Base-by-base conservation (phyloP, 1,140 invertebrate species). In the Pogonus chalceus region DNA sequence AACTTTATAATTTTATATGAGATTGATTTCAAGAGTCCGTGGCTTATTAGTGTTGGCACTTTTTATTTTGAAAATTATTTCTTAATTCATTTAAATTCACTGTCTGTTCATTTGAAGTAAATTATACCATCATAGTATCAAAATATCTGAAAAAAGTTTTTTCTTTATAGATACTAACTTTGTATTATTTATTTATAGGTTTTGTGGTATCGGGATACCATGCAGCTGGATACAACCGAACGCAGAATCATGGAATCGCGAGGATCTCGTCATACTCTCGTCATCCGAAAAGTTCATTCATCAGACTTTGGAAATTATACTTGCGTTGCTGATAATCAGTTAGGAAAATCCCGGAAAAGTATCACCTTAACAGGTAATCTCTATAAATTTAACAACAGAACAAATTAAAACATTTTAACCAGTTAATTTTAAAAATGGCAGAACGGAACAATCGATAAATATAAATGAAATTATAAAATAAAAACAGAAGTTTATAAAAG, bases 261-360 rank as follows among this genome's bases (percentile, higher is more conserved):
- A 55, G 79, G 79, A 22, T 79, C 77, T 59, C 68, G 79, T 58
- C 79, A 82, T 65, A 82, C 78, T 12, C 72, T 84, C 52, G 79
- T 82, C 64, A 79, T 84, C 58, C 72, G 79, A 26, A 82, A 82
- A 72, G 79, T 84, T 50, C 77, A 81, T 61, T 69, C 72, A 31
- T 73, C 77, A 50, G 82, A 84, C 69, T 84, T 84, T 67, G 81
- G 81, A 57, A 83, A 83, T 69, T 84, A 84, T 64, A 80, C 77
- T 58, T 84, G 82, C 68, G 74, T 78, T 50, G 82, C 82, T 9
- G 79, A 83, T 63, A 84, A 84, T 69, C 73, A 75, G 62, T 70
- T 83, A 31, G 82, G 82, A 53, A 79, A 79, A 66, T 74, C 74
- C 53, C 71, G 76, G 55, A 77, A 81, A 68, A 78, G 73, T 65